Base-by-base conservation (phyloP, 1,140 invertebrate genomes). In the Aleiodes sp. region DNA sequence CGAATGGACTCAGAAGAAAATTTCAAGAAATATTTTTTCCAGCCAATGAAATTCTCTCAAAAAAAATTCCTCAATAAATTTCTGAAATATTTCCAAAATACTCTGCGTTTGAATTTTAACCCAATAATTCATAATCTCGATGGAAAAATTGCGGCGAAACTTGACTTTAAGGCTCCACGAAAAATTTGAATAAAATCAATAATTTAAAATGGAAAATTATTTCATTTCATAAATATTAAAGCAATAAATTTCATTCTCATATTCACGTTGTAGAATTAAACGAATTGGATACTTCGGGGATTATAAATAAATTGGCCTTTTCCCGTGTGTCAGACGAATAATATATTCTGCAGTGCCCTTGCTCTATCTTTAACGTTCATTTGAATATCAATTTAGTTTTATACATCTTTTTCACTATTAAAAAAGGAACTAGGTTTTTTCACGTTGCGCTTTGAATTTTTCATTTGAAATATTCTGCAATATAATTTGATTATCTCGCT, bases 241-340 rank as follows among this genome's bases (percentile, higher is more conserved):
- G 31, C 31, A 35, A 35, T 4, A 35, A 35, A 6, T 6, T n/a
- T n/a, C n/a, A n/a, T n/a, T 35, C 31, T 35, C 4, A 10, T 10
- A 35, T 4, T 35, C 4, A 35, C 31, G 4, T 6, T 10, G 31
- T 35, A 10, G 10, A 35, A 35, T 35, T 35, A 35, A 35, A 35
- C 31, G 31, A 35, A 35, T 35, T 35, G 31, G 31, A 35, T 35
- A 35, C 31, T 43, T 43, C n/a, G n/a, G 39, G n/a, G 9, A 59
- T 59, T 59, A 59, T 59, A 59, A 59, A 59, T 59, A 59, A 59
- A 59, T 59, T 59, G 28, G 56, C 28, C 56, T 59, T 56, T 56
- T 56, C 52, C 28, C 56, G 28, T 31, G 0, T 59, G 56, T 59
- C 28, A 31, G 24, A 31, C 28, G 28, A 29, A 59, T 59, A 59